Evolutionary conservation across 2,797 vertebrate species (phyloP), one percentile per base, ranked within the genome.

Genomic region (Muraenolepis orangiensis): DNA sequence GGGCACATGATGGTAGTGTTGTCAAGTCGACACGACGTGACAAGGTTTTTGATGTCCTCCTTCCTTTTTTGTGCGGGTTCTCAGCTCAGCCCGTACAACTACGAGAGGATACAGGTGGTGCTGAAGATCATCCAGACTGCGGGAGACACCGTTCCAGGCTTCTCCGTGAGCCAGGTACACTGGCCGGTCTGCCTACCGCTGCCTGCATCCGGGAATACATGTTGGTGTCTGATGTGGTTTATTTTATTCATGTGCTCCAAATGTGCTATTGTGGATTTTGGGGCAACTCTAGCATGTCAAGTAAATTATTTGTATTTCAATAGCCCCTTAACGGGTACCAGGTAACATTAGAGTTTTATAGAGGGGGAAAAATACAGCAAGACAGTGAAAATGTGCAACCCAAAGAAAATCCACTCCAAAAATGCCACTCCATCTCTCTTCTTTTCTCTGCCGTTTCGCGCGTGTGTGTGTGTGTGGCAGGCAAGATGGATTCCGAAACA

Each of bases 71-170:
- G 20, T n/a, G 20, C 8, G 51, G n/a, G 3, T 23, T 4, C 69
- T 64, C 92, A 99, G 98, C 93, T 99, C 84, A 96, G 96, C 85
- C 97, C 98, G 1, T 99, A 99, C 78, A 95, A 97, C 83, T 99
- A 98, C 8, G 97, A 98, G 91, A 94, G 93, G 81, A 95, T 98
- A 14, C 96, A 96, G 86, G 91, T 94, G 11, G 89, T 97, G 73
- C 91, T 99, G 74, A 95, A 92, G 83, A 95, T 96, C 82, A 94
- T 99, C 40, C 93, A 96, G 82, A 94, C 87, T 72, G 93, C 95
- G 0, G 95, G 96, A 77, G 96, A 95, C 72, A 93, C 91, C 72
- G 93, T 94, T 72, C 86, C 91, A 13, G 90, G 80, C 76, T 92
- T 98, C 80, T 93, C 95, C 0, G 77, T 98, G 34, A 93, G 85